phyloP scores from a whole-genome alignment of 2,888 invertebrate genomes.

The Aricia artaxerxes region DNA sequence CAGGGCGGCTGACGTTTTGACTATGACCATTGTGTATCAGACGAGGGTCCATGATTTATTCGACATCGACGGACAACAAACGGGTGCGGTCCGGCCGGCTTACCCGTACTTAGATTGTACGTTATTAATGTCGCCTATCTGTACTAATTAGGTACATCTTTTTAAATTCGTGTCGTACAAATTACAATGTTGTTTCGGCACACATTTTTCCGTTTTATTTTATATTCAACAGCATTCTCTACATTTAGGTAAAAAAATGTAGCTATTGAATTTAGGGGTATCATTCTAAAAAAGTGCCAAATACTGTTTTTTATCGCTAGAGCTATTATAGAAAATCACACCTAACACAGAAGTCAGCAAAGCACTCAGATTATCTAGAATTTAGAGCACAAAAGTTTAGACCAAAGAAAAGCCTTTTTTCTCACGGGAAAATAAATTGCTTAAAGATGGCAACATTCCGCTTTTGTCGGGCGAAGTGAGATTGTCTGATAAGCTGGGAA shows the following conservation, averaged over 20 bases:
- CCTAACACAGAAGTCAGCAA: neutral
- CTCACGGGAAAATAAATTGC: slow-evolving; percentile 19
- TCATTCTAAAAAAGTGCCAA: neutral
- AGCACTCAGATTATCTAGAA: neutral
- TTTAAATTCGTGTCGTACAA: slow-evolving; percentile 23
- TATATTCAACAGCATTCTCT: neutral
- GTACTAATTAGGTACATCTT: slow-evolving; percentile 31
- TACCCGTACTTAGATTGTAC: slow-evolving; percentile 40
- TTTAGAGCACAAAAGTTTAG: slow-evolving; percentile 6
- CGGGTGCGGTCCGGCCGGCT: slow-evolving; percentile 45
- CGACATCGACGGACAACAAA: slow-evolving; percentile 62
- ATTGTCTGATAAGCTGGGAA: slow-evolving; percentile 24
- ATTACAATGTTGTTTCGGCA: neutral
- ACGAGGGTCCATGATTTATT: slow-evolving; percentile 73
- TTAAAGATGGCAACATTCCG: slow-evolving; percentile 20
- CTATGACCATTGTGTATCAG: slow-evolving; percentile 56
- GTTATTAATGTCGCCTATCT: slow-evolving; percentile 40
- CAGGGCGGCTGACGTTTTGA: slow-evolving; percentile 51
- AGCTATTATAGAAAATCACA: neutral
- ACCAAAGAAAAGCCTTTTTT: slow-evolving; percentile 20
- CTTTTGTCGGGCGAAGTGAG: slow-evolving; percentile 18
- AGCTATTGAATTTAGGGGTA: neutral
- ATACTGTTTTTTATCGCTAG: neutral
- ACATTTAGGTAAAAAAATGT: neutral
- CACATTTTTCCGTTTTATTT: neutral